Conservation (phyloP, 2,797 vertebrate species). For the Mus spretus region DNA sequence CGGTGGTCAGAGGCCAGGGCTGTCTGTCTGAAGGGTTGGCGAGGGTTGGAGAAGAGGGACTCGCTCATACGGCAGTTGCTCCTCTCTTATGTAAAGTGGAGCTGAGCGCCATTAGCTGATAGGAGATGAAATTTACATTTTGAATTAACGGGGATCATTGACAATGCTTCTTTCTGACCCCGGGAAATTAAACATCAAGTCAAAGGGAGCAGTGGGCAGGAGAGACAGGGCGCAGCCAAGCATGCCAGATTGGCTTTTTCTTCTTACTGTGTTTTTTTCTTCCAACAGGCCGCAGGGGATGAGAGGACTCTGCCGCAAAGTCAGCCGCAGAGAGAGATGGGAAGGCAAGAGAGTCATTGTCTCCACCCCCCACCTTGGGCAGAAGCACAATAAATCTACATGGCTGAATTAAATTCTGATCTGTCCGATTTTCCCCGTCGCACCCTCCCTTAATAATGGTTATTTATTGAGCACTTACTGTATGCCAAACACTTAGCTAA, state of each 20-base stretch:
- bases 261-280: conserved; percentile 59
- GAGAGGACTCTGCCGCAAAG: not conserved
- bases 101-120: conserved; percentile 81
- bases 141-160: conserved; percentile 87
- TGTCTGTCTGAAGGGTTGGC: not conserved
- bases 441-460: conserved; percentile 17
- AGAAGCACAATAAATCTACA: conserved; percentile 24
- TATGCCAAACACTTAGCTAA: conserved; percentile 54
- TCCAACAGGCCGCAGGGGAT: conserved; percentile 81
- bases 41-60: conserved; percentile 62
- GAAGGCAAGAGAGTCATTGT: not conserved
- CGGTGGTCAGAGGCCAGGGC: not conserved
- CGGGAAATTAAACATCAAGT: conserved; percentile 85
- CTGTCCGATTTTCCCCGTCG: not conserved
- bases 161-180: conserved; percentile 84
- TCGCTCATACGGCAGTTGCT: conserved; percentile 74
- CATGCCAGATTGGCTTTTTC: conserved; percentile 78
- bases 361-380: not conserved
- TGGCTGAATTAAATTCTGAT: conserved; percentile 61
- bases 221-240: conserved; percentile 83
- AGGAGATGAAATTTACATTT: conserved; percentile 87
- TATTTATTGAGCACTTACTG: conserved; percentile 65
- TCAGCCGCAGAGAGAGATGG: not conserved
- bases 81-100: conserved; percentile 77
- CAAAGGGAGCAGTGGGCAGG: conserved; percentile 80